Base-by-base conservation (phyloP, 2,797 vertebrate species). In the Hozukius guyotensis region DNA sequence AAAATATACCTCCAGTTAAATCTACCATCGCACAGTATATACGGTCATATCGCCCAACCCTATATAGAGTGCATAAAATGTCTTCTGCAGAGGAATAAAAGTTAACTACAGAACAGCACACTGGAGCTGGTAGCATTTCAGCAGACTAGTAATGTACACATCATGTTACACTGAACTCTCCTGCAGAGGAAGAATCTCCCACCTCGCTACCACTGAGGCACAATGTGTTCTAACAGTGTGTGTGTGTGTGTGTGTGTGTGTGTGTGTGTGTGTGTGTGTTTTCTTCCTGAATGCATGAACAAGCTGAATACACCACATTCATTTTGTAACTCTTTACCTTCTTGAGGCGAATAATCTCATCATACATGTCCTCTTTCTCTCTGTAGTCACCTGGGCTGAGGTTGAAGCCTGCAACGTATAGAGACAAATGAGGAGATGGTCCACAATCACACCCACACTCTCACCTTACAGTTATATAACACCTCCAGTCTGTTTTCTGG, bases 281-380 rank as follows among this genome's bases (percentile, higher is more conserved):
- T 13, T 13, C 12, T 38, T 38, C 36, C 36, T 14, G 36, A 38
- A 38, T 38, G 12, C 13, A 38, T 38, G 36, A 38, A 38, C 27
- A 69, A 46, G 7, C 36, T 11, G 22, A 34, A 71, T 36, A 8
- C 1, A 56, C 9, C 8, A 10, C 5, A 55, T 24, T 11, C 1
- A 62, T 32, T 64, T 14, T 61, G 9, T 61, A 32, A 16, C 6
- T 31, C 6, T 49, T 71, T 89, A 98, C 98, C 97, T 99, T 99
- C 87, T 99, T 99, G 61, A 99, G 88, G 72, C 96, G 96, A 27
- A 98, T 95, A 62, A 99, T 98, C 93, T 99, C 97, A 55, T 98
- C 96, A 18, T 98, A 97, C 98, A 99, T 98, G 78, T 97, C 97
- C 87, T 99, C 97, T 69, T 97, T 98, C 63, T 97, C 97, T 90